phyloP scores from a whole-genome alignment of 37 sponge, comb jelly and placozoan genomes.

The Mnemiopsis leidyi region DNA sequence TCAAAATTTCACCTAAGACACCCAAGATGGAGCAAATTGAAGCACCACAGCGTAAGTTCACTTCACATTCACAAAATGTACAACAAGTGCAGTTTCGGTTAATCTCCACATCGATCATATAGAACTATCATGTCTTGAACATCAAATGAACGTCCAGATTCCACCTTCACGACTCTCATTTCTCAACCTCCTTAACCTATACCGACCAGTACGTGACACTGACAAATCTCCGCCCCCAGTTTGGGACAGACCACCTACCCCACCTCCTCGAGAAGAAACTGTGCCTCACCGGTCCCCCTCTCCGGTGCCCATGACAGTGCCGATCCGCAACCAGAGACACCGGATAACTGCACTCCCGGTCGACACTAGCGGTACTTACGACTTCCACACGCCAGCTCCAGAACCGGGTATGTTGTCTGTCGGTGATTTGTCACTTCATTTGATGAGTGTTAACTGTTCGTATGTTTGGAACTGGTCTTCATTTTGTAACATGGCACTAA shows the following conservation, averaged over 20 bases:
- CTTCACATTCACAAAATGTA: background rate
- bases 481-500: too few species aligned
- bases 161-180: too few species aligned
- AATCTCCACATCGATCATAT: too few species aligned
- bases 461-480: too few species aligned
- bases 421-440: too few species aligned
- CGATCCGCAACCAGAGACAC: background rate
- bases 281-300: background rate
- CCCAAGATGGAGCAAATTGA: background rate
- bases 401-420: background rate
- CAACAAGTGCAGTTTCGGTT: too few species aligned
- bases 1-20: background rate
- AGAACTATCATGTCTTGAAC: too few species aligned
- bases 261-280: background rate
- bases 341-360: conserved; percentile 15
- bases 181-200: too few species aligned
- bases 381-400: conserved; percentile 26
- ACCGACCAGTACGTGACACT: too few species aligned
- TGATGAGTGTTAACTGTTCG: too few species aligned
- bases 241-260: conserved; percentile 37
- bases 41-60: background rate
- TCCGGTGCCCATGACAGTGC: background rate
- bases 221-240: too few species aligned
- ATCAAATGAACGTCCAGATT: too few species aligned
- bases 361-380: conserved; percentile 8